Evolutionary conservation across 35 echinoderm and acorn worm species (phyloP).

Genomic region (Acanthaster planci): DNA sequence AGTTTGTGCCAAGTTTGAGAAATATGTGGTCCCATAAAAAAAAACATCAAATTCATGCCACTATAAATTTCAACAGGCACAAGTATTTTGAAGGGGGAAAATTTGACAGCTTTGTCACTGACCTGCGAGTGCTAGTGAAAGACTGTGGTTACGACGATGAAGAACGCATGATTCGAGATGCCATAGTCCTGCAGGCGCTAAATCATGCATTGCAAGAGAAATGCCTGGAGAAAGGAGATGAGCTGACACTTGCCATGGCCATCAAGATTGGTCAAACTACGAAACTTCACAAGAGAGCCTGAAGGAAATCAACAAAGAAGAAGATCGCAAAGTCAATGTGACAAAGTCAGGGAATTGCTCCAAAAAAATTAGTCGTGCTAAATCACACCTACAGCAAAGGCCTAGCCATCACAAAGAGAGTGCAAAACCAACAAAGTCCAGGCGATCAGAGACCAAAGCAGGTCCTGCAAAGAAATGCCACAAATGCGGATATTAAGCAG

Average conservation of each 20-base stretch:
- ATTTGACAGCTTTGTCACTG: conserved; percentile 83
- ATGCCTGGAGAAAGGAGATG: conserved; percentile 72
- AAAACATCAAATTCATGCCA: conserved; percentile 72
- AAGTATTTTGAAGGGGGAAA: conserved; percentile 53
- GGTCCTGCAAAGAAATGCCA: conserved; percentile 40
- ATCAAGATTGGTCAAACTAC: conserved; percentile 35
- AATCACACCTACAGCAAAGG: not conserved
- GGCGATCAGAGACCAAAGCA: not conserved
- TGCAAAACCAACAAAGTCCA: not conserved
- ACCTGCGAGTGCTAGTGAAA: conserved; percentile 69
- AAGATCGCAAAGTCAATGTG: not conserved
- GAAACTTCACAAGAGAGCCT: not conserved
- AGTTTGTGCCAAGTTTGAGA: conserved; percentile 59
- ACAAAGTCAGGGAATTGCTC: not conserved
- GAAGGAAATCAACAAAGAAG: not conserved
- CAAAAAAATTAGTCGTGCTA: not conserved
- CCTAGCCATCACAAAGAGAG: not conserved
- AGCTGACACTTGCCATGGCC: conserved; percentile 35
- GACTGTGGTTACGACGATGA: conserved; percentile 66
- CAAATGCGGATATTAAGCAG: conserved; percentile 48
- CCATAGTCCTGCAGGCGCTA: conserved; percentile 28
- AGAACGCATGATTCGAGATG: conserved; percentile 71
- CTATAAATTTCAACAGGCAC: conserved; percentile 69
- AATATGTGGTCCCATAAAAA: conserved; percentile 41
- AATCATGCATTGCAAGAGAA: conserved; percentile 48